Evolutionary conservation across 2,888 invertebrate species (phyloP), one percentile per base, ranked within the genome.

Genomic region (Colletes collaris): DNA sequence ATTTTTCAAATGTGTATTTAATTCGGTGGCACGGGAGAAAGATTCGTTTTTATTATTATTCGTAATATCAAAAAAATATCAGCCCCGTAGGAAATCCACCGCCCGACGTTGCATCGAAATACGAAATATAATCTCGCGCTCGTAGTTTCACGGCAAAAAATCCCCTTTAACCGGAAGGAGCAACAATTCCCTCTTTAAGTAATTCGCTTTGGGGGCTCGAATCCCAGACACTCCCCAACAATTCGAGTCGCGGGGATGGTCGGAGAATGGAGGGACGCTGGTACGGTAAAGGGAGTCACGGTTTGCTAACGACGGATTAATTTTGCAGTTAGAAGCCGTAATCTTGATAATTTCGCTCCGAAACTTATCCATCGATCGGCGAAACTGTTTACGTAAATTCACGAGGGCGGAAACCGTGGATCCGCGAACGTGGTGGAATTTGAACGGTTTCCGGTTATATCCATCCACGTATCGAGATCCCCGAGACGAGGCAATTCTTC

Each of bases 301-400:
- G 78, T 72, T 82, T 78, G 80, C 78, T 72, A 74, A 85, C 70
- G 76, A 19, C 46, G 44, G 67, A 82, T 85, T 85, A 77, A 78
- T 85, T 85, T 80, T 68, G 44, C 64, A 73, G 68, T 63, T 53
- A 50, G 55, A 56, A 55, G 52, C 73, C 60, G 73, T 74, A 81
- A 74, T 72, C 67, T 68, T 65, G 35, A 64, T 68, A 76, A 69
- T 78, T 67, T 68, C 69, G 37, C 52, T 44, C 44, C 44, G 63
- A 49, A 58, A 52, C 66, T 67, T 64, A 68, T 74, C 68, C 82
- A 70, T 60, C 64, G 67, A 4, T 27, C 27, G 27, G 0, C 27
- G 37, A 5, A 60, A 35, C 35, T 35, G 52, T 62, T 64, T 55
- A 52, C 56, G 56, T 35, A 13, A 56, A 6, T 46, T 46, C 44